A percentile compares a stretch with the other conserved stretches of the same genome.
Conservation (phyloP, 2,797 vertebrate genomes). For the Furcifer pardalis region DNA sequence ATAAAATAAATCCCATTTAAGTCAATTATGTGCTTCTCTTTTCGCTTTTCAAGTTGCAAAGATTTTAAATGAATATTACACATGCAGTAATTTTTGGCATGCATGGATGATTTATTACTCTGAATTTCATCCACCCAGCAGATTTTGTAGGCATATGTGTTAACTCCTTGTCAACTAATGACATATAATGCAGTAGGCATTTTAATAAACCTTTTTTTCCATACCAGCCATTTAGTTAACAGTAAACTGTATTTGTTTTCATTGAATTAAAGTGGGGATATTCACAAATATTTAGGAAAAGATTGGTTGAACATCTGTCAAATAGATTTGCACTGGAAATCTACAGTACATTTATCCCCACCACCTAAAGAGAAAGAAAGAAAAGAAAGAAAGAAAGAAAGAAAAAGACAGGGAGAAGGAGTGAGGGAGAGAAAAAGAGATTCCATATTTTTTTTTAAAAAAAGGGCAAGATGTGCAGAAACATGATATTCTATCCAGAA, state of each 20-base stretch:
- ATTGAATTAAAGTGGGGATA: conserved; percentile 24
- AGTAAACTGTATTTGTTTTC: conserved; percentile 45
- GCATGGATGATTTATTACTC: conserved; percentile 52
- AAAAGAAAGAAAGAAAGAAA: no score
- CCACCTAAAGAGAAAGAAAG: no score
- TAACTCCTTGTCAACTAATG: conserved; percentile 50
- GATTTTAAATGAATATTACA: conserved; percentile 43
- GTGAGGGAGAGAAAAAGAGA: not conserved
- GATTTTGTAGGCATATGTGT: conserved; percentile 53
- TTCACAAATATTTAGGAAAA: conserved; percentile 38
- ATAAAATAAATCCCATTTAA: conserved; percentile 31
- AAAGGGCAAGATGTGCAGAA: conserved; percentile 34
- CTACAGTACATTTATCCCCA: not conserved
- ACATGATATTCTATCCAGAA: conserved; percentile 31
- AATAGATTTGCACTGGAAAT: conserved; percentile 2
- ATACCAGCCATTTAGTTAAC: conserved; percentile 48
- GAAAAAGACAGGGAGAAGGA: no score
- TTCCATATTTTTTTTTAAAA: conserved; percentile 50
- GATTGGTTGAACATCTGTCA: conserved; percentile 39
- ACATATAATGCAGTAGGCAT: conserved; percentile 46
- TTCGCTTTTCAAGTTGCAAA: conserved; percentile 51
- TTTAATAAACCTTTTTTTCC: conserved; percentile 66
- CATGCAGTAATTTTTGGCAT: conserved; percentile 43
- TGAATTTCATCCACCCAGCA: conserved; percentile 58
- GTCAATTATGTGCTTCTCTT: not conserved